These are phyloP conservation scores for Cheilosia vernalis DNA, from an alignment of 2,888 invertebrate species.

Conservation along the genomic window DNA sequence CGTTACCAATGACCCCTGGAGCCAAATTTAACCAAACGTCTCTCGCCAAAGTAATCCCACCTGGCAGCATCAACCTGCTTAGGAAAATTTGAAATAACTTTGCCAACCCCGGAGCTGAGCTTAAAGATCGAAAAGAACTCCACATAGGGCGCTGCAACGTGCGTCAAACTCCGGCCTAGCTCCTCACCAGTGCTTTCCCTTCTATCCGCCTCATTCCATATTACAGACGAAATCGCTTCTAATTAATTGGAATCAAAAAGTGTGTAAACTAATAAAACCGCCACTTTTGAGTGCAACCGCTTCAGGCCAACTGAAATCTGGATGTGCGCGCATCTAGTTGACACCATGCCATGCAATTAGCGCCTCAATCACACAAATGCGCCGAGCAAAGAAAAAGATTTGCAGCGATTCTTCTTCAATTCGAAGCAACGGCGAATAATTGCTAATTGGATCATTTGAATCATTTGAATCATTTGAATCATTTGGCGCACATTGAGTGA, in stretches of 20 bases:
- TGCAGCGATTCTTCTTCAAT: conserved; percentile 40
- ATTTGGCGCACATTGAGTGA: conserved; percentile 66
- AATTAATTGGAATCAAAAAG: conserved; percentile 65
- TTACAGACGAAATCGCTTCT: conserved; percentile 40
- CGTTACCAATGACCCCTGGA: too few relatives aligned
- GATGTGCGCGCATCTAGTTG: conserved; percentile 63
- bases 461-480: conserved; percentile 75
- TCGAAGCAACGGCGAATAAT: conserved; percentile 56
- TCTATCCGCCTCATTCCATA: background rate
- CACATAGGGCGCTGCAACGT: background rate
- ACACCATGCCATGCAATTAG: conserved; percentile 75
- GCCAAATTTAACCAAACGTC: too few relatives aligned
- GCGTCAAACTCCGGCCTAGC: background rate
- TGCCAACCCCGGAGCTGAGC: background rate
- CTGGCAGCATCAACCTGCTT: too few relatives aligned
- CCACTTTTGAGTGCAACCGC: conserved; percentile 38
- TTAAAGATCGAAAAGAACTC: background rate
- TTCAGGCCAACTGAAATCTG: conserved; percentile 12
- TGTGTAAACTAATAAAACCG: conserved; percentile 54
- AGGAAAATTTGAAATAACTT: too few relatives aligned
- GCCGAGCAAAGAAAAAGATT: conserved; percentile 13
- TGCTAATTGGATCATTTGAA: conserved; percentile 76
- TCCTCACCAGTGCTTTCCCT: background rate
- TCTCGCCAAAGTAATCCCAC: too few relatives aligned
- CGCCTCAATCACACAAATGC: conserved; percentile 63